Conservation (phyloP, 1,140 invertebrate genomes). For the Scylla paramamosain region DNA sequence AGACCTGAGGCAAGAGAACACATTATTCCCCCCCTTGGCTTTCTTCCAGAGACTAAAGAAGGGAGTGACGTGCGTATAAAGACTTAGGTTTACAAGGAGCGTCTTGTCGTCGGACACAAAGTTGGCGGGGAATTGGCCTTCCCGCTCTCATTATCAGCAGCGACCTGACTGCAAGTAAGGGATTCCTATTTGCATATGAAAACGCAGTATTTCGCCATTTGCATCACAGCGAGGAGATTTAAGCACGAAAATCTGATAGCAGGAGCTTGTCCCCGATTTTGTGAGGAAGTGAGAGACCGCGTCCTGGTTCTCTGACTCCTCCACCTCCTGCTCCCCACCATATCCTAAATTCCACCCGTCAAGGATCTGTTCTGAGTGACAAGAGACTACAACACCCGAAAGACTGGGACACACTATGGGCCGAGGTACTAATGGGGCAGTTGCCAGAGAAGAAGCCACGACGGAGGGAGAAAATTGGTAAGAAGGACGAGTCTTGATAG, state of each 20-base stretch:
- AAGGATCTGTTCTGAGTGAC: background rate
- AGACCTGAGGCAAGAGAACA: background rate
- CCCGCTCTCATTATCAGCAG: constrained; percentile 56
- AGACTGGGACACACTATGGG: background rate
- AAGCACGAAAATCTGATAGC: constrained; percentile 62
- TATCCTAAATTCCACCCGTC: background rate
- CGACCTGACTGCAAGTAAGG: constrained; percentile 37
- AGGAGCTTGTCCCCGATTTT: constrained; percentile 65
- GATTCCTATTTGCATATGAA: constrained; percentile 70
- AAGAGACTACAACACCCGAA: background rate
- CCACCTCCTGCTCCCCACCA: background rate
- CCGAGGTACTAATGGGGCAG: background rate
- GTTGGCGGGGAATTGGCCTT: background rate
- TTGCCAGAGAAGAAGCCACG: background rate
- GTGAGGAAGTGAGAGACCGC: constrained; percentile 48
- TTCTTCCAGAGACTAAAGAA: constrained; percentile 63
- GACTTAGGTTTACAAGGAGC: constrained; percentile 64
- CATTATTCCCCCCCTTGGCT: background rate
- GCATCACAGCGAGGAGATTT: constrained; percentile 63
- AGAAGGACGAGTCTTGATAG: background rate
- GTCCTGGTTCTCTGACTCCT: background rate
- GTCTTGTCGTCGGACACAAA: constrained; percentile 4
- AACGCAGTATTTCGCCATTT: constrained; percentile 73
- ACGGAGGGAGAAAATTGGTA: background rate
- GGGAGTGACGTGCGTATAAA: constrained; percentile 64